Conservation (phyloP, 2,888 invertebrate genomes). For the Hypomecis punctinalis region DNA sequence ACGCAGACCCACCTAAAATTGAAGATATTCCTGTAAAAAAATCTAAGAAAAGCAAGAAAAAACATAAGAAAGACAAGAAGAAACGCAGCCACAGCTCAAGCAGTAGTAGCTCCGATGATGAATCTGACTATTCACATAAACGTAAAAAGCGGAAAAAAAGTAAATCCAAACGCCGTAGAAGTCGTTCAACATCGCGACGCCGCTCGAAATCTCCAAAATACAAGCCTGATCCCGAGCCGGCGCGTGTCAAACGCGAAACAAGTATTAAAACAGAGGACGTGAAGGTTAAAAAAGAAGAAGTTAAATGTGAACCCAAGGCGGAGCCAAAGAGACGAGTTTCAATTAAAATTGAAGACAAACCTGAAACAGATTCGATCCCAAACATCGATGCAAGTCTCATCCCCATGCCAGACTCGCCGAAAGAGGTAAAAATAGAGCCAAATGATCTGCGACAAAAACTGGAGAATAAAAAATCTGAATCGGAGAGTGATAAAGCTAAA, state of each 20-base stretch:
- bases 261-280: constrained; percentile 15
- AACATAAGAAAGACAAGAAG: constrained; percentile 86
- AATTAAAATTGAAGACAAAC: constrained; percentile 56
- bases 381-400: constrained; percentile 64
- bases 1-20: constrained; percentile 88
- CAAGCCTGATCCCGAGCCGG: constrained; percentile 54
- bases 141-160: constrained; percentile 86
- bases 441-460: constrained; percentile 61
- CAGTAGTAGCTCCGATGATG: constrained; percentile 69
- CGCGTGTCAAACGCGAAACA: constrained; percentile 51
- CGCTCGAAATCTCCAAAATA: constrained; percentile 62
- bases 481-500: constrained; percentile 73
- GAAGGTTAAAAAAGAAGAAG: constrained; percentile 26
- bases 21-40: constrained; percentile 71
- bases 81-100: constrained; percentile 76
- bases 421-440: constrained; percentile 49
- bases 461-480: constrained; percentile 47
- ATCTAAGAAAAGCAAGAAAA: constrained; percentile 85
- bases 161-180: constrained; percentile 67
- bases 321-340: constrained; percentile 48
- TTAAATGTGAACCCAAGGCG: constrained; percentile 50
- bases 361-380: constrained; percentile 46
- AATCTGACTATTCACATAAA: constrained; percentile 81
- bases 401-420: constrained; percentile 77
- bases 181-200: constrained; percentile 50